These are phyloP conservation scores for Geodia barretti DNA, from an alignment of 37 sponge, comb jelly and placozoan genomes.

Conservation along the genomic window DNA sequence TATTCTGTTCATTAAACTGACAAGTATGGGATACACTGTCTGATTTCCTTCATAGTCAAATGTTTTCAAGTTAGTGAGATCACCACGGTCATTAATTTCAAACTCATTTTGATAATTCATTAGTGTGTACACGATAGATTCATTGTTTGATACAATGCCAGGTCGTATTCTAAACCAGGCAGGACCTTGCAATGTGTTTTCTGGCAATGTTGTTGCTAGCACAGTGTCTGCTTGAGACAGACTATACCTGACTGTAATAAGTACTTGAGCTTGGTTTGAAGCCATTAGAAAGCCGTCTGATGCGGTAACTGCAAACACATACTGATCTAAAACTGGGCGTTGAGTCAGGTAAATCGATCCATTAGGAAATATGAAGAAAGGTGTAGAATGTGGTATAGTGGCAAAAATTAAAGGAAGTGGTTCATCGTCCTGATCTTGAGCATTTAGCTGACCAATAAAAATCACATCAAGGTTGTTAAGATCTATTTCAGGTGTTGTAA, in stretches of 20 bases:
- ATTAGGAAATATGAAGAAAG: constrained; percentile 20
- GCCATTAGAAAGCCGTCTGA: constrained; percentile 41
- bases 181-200: constrained; percentile 31
- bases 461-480: neutral
- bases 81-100: constrained; percentile 27
- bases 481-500: constrained; percentile 28
- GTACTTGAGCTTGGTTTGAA: constrained; percentile 20
- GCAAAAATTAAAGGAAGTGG: constrained; percentile 3
- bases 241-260: constrained; percentile 29
- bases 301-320: constrained; percentile 33
- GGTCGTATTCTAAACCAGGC: constrained; percentile 22
- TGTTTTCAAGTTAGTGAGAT: constrained; percentile 10
- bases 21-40: neutral
- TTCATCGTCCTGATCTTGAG: constrained; percentile 29
- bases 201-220: constrained; percentile 27
- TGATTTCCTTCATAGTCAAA: constrained; percentile 59
- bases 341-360: constrained; percentile 36
- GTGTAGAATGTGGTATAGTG: constrained; percentile 7
- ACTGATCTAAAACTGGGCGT: constrained; percentile 1
- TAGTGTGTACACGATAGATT: constrained; percentile 18
- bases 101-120: constrained; percentile 17
- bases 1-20: neutral
- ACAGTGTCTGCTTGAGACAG: constrained; percentile 16
- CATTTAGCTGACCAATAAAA: constrained; percentile 10
- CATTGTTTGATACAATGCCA: constrained; percentile 25